Evolutionary conservation across 2,797 vertebrate genomes (phyloP), one percentile per base, ranked within the genome.

Genomic region (Lepilemur septentrionalis): DNA sequence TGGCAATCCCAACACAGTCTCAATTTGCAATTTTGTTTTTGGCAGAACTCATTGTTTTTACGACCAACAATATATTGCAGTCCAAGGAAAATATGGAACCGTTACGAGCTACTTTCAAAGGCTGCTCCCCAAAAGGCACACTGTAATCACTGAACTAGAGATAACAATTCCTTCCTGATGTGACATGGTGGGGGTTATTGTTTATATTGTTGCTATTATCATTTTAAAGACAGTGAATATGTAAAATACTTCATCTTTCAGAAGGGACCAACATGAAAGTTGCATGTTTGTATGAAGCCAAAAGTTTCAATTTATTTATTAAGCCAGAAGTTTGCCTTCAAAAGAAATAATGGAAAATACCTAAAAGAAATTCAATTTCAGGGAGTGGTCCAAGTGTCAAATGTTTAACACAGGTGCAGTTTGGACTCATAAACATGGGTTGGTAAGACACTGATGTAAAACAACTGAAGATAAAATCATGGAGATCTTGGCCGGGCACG

Each of bases 1-100:
- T 79, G 35, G 55, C 67, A 82, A 48, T 43, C 22, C 70, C 43
- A 52, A 52, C 15, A 57, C 55, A 59, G 69, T 61, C 61, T 96
- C 63, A 67, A 70, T 93, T 82, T 96, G 82, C 38, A 89, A 57
- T 94, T 97, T 79, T 85, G 86, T 81, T 72, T 94, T 93, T 94
- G 82, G 85, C 55, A 82, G 73, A 96, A 93, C n/a, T 46, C 86
- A 30, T 55, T 20, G 5, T 46, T 88, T 96, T 91, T 94, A 92
- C 94, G 82, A 95, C 48, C 61, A 93, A 50, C 84, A 87, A 32
- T 92, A 63, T 92, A 91, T 43, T 94, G 18, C 23, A 61, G 38
- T 88, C 32, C 55, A 69, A 82, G 23, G 70, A 59, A 15, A 23
- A 78, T 85, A 89, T 61, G 50, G 41, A 65, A 69, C 20, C 22